Conservation (phyloP, 2,113 vertebrate genomes). For the Indicator indicator region DNA sequence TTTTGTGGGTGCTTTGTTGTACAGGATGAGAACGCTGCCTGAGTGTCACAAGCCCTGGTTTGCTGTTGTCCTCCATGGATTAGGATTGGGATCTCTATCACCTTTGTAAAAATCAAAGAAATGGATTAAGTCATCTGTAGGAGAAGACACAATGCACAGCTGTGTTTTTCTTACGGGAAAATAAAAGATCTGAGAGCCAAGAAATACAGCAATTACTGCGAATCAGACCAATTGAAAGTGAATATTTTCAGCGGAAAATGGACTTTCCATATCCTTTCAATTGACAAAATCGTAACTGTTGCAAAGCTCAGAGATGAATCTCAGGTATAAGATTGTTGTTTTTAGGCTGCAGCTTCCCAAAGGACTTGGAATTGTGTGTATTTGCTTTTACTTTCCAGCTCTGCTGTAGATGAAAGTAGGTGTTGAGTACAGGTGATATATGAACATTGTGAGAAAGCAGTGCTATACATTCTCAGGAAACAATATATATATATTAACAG, state of each 20-base stretch:
- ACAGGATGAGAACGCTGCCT: too few relatives aligned
- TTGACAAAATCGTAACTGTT: background rate
- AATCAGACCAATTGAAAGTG: background rate
- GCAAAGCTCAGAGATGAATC: background rate
- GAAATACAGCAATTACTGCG: background rate
- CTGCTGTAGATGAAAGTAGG: background rate
- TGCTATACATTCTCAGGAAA: background rate
- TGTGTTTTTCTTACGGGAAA: too few relatives aligned
- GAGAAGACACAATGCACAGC: too few relatives aligned
- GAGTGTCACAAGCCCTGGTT: too few relatives aligned
- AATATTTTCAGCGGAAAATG: background rate
- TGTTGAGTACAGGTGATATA: background rate
- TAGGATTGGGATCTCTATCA: too few relatives aligned
- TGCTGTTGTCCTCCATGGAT: too few relatives aligned
- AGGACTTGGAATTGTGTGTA: background rate
- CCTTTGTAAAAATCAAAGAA: too few relatives aligned
- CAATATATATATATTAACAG: background rate
- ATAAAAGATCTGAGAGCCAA: too few relatives aligned
- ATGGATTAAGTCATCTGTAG: too few relatives aligned
- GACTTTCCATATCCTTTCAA: background rate
- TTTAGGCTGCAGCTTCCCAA: background rate
- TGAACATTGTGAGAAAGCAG: background rate
- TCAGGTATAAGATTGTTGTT: background rate
- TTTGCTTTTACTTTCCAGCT: background rate
- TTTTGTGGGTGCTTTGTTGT: too few relatives aligned